Conservation (phyloP, 1,140 invertebrate species). For the Aphelenchoides fujianensis region DNA sequence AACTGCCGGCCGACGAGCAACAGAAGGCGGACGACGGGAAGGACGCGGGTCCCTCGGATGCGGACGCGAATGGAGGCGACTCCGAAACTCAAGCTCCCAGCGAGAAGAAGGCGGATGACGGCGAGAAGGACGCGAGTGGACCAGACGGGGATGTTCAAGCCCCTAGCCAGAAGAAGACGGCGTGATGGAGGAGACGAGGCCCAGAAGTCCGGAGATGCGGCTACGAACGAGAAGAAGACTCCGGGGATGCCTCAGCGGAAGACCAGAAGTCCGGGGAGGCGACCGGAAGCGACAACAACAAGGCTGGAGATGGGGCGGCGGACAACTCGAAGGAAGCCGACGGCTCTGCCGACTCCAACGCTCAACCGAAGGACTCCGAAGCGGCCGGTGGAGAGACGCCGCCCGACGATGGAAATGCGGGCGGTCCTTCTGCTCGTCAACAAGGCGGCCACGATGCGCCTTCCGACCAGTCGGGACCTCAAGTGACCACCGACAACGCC, state of each 20-base stretch:
- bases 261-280: neutral
- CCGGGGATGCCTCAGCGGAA: neutral
- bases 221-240: slow-evolving; percentile 62
- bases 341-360: neutral
- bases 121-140: too few species aligned
- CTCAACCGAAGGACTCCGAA: neutral
- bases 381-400: neutral
- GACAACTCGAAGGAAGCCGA: neutral
- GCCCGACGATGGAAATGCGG: neutral
- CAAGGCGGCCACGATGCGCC: neutral
- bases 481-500: neutral
- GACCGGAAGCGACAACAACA: neutral
- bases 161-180: too few species aligned
- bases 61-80: too few species aligned
- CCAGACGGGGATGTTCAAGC: too few species aligned
- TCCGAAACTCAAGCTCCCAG: too few species aligned
- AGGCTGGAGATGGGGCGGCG: neutral
- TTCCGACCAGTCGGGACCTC: neutral
- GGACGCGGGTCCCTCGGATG: too few species aligned
- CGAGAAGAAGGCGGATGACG: too few species aligned
- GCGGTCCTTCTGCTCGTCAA: neutral
- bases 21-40: too few species aligned
- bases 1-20: too few species aligned
- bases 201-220: slow-evolving; percentile 84
- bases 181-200: slow-evolving; percentile 91